A percentile compares a stretch with the other conserved stretches of the same genome.
Conservation (phyloP, 2,797 vertebrate species). For the Lacerta viridis region DNA sequence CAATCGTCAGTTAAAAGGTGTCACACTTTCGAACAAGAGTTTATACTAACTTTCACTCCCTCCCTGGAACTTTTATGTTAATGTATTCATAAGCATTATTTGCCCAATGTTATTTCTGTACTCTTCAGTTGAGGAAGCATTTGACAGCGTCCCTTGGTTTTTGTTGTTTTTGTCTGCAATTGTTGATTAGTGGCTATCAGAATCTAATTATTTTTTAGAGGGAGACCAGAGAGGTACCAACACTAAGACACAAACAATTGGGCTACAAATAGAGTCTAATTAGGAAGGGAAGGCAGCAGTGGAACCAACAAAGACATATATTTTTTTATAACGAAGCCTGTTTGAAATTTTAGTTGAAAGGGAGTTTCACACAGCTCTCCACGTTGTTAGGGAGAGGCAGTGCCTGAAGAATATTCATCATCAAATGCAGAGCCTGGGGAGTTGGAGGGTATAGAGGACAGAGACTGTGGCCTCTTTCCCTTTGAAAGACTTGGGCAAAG, state of each 20-base stretch:
- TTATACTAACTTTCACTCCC: not conserved
- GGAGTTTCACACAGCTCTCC: constrained; percentile 56
- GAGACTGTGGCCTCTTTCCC: constrained; percentile 26
- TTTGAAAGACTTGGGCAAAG: constrained; percentile 14
- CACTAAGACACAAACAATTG: not conserved
- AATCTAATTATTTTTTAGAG: not conserved
- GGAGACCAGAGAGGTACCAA: not conserved
- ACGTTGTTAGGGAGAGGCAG: constrained; percentile 31
- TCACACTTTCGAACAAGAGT: not conserved
- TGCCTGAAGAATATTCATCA: constrained; percentile 38
- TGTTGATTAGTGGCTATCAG: not conserved
- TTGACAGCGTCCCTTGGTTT: not conserved
- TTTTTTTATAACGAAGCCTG: constrained; percentile 57
- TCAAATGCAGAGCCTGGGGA: constrained; percentile 29
- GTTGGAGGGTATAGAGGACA: not conserved
- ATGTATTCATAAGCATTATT: not conserved
- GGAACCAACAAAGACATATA: constrained; percentile 58
- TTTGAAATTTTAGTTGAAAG: constrained; percentile 64
- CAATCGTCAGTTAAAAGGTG: not conserved
- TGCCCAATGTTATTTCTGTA: not conserved
- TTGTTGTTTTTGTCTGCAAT: too few species aligned
- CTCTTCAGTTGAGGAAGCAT: not conserved
- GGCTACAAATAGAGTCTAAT: constrained; percentile 19
- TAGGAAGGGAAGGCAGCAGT: constrained; percentile 39
- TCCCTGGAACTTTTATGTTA: not conserved